Conservation (phyloP, 2,797 vertebrate genomes). For the Paramormyrops hopkinsi region DNA sequence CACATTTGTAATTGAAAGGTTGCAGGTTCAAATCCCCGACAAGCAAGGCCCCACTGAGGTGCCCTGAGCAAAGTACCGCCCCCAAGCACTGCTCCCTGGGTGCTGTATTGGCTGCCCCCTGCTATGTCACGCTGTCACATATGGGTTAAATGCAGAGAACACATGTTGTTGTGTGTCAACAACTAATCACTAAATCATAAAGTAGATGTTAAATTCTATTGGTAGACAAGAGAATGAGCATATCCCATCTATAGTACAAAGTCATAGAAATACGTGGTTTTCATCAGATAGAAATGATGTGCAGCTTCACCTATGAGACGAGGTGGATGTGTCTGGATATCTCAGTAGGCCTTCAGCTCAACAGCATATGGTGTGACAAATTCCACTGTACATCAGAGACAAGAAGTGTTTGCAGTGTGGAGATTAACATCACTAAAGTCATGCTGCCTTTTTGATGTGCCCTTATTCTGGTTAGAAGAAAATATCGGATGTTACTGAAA, state of each 20-base stretch:
- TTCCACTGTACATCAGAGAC: background rate
- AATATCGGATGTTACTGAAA: background rate
- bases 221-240: background rate
- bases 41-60: too few relatives aligned
- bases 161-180: background rate
- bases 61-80: too few relatives aligned
- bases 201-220: background rate
- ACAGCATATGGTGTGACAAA: background rate
- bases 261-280: background rate
- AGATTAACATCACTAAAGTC: background rate
- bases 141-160: background rate
- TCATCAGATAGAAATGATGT: background rate
- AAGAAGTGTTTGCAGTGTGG: background rate
- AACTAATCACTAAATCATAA: background rate
- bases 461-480: background rate
- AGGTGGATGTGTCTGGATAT: background rate
- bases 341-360: background rate
- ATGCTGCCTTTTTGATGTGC: background rate
- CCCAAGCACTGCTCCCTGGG: too few relatives aligned
- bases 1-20: too few relatives aligned
- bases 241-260: background rate
- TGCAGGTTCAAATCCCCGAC: too few relatives aligned
- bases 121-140: background rate
- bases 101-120: too few relatives aligned
- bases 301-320: background rate